Base-by-base conservation (phyloP, 2,888 invertebrate genomes). In the Physocephala rufipes region DNA sequence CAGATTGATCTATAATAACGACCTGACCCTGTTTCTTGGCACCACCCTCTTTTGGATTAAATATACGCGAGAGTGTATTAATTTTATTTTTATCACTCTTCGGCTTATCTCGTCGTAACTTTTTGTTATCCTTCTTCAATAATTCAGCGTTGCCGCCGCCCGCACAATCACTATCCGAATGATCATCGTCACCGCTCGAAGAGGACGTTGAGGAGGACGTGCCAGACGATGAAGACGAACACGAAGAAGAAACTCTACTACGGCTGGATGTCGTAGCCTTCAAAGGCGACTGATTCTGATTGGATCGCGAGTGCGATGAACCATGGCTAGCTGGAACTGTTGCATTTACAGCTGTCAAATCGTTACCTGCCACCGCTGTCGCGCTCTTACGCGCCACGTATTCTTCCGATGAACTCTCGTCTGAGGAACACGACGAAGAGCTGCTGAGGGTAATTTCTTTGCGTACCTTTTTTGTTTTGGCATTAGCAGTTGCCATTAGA, bases 11-110 rank as follows among this genome's bases (percentile, higher is more conserved):
- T 73, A 92, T 90, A 69, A 92, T 90, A 67, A 92, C 90, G 67
- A 92, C 92, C 76, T 92, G 92, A 2, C 90, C 91, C 82, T 92
- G 92, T 70, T 90, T 90, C 77, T 90, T 92, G 2, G 91, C 91
- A 2, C 91, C 91, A 19, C 91, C 91, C 67, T 91, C 92, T 74
- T 93, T 91, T 75, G 91, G 91, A 55, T 90, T 91, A 80, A 92
- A 91, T 67, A 92, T 85, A 79, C 90, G 91, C 55, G 90, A 87
- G 68, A 92, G 82, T 0, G 91, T 91, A 78, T 89, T 90, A 78
- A 88, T 91, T 82, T 92, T 92, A 84, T 92, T 92, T 79, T 92
- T 92, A 82, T 92, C 92, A 86, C 87, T 82, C 85, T 83, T 81
- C 80, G 85, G 82, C 81, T 84, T 86, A 78, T 83, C 80, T 78